Base-by-base conservation (phyloP, 2,113 vertebrate genomes). In the Thymallus thymallus region DNA sequence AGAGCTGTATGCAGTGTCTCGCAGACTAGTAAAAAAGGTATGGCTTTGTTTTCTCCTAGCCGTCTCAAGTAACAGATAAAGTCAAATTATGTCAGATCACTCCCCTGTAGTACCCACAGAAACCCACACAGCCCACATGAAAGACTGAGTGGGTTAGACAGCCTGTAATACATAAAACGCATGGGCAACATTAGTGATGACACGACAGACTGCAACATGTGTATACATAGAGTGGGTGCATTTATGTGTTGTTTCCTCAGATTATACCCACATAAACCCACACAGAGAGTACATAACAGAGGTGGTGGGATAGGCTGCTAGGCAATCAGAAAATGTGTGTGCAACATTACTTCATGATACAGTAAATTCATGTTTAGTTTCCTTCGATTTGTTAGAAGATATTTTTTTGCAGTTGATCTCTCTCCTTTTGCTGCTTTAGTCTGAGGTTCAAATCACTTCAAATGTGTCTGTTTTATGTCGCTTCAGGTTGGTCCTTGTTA, bases 121-220 rank as follows among this genome's bases (percentile, higher is more conserved):
- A 88, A 84, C 71, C 73, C 80, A 72, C 77, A 55, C 64, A 78
- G 75, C 66, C 80, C 77, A 79, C 85, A 84, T 87, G 82, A 88
- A 87, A 85, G 35, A 65, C 29, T 6, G 51, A 16, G 48, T 23
- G 20, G 51, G 69, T 56, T 1, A 26, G 51, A 76, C 14, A 32
- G 77, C 77, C 77, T 58, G 81, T 68, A 24, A 56, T 35, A 35
- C 26, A 16, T 35, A 85, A 41, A 78, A 74, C 72, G 30, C 1
- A 66, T 24, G 62, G 68, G 73, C 69, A 72, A 75, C 76, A 71
- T 72, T 66, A 29, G 30, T 30, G 69, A 76, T 71, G n/a, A 6
- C 46, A 10, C 12, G 6, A 48, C 51, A 6, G 41, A 26, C n/a
- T 80, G 74, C 77, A 69, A 56, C 62, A 75, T 7, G 2, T 14